phyloP scores from a whole-genome alignment of 2,888 invertebrate species.

The Drosophila rubida region DNA sequence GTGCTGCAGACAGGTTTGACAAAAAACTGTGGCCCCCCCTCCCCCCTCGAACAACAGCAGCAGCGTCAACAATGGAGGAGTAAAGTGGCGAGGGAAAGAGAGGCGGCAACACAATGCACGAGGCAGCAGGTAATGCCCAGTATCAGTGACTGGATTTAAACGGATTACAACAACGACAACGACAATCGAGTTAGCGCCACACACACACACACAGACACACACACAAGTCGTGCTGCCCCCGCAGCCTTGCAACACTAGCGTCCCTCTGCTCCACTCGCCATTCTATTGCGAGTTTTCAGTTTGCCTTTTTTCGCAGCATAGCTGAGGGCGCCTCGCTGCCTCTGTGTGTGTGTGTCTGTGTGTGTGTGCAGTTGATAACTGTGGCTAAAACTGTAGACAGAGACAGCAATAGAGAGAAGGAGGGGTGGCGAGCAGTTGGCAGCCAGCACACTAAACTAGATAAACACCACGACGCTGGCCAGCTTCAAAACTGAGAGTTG shows the following conservation, averaged over 20 bases:
- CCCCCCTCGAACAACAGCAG: conserved; percentile 22
- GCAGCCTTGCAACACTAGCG: conserved; percentile 10
- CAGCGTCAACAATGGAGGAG: conserved; percentile 17
- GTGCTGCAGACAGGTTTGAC: conserved; percentile 80
- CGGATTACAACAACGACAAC: conserved; percentile 73
- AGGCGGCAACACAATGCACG: conserved; percentile 30
- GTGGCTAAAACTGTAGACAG: conserved; percentile 34
- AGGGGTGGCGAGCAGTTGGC: not conserved
- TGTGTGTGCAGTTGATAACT: conserved; percentile 55
- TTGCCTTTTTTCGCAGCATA: conserved; percentile 37
- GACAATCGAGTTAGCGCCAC: conserved; percentile 77
- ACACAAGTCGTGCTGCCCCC: not conserved
- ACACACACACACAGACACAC: conserved; percentile 14
- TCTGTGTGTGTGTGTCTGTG: conserved; percentile 17
- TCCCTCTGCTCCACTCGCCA: not conserved
- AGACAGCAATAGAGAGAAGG: not conserved
- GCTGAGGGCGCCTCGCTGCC: conserved; percentile 18
- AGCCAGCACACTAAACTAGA: conserved; percentile 64
- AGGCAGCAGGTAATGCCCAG: conserved; percentile 68
- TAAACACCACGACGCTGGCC: conserved; percentile 67
- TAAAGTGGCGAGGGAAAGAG: no score
- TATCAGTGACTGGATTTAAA: conserved; percentile 80
- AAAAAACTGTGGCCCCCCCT: conserved; percentile 75
- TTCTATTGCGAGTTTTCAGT: conserved; percentile 33
- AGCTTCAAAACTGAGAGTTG: conserved; percentile 46